phyloP scores from a whole-genome alignment of 1,140 invertebrate genomes.

The Chironomus tepperi region DNA sequence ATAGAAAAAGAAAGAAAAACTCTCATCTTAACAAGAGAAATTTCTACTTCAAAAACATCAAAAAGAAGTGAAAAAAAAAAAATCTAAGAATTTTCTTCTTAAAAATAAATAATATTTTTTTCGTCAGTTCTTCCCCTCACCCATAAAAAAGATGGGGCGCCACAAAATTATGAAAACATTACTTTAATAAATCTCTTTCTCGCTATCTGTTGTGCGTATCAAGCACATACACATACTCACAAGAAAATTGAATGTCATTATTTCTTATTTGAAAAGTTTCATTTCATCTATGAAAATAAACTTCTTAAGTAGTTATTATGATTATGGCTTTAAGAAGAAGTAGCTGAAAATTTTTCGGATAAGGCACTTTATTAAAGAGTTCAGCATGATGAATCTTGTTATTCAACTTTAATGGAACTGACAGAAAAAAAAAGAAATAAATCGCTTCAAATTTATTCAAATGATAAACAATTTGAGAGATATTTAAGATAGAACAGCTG shows the following conservation, averaged over 20 bases:
- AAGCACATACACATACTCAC: not conserved
- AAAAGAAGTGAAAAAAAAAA: not conserved
- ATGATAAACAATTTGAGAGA: too few species aligned
- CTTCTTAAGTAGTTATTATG: not conserved
- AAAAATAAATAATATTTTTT: not conserved
- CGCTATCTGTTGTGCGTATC: not conserved
- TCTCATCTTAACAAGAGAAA: not conserved
- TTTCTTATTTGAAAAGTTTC: conserved; percentile 14
- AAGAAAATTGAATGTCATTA: conserved; percentile 9
- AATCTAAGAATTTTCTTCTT: not conserved
- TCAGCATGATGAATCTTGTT: too few species aligned
- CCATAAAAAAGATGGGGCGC: not conserved
- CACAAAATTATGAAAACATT: conserved; percentile 3
- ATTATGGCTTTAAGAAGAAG: not conserved
- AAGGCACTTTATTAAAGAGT: too few species aligned
- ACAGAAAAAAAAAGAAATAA: too few species aligned
- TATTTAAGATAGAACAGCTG: too few species aligned
- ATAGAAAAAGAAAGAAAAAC: not conserved
- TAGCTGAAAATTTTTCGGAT: not conserved
- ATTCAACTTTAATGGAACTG: too few species aligned
- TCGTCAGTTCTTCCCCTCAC: not conserved
- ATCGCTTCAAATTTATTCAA: too few species aligned
- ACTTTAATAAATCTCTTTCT: not conserved
- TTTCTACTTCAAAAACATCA: conserved; percentile 8
- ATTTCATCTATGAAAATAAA: not conserved